A percentile compares a stretch with the other conserved stretches of the same genome.
Conservation (phyloP, 2,797 vertebrate species). For the Gambelia wislizenii region DNA sequence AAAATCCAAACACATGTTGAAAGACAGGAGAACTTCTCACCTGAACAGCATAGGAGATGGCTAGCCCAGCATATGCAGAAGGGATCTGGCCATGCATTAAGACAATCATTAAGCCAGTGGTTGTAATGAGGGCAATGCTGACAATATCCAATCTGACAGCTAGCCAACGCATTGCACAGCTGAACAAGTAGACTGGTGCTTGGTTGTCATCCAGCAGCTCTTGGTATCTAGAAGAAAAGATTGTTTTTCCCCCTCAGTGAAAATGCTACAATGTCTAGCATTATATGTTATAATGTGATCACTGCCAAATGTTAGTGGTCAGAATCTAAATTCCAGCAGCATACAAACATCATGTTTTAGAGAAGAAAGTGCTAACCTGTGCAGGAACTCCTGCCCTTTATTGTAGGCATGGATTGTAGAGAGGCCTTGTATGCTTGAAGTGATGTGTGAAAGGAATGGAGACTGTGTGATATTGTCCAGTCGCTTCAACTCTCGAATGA, state of each 20-base stretch:
- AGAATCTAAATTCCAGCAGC: background rate
- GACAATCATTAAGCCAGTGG: constrained; percentile 91
- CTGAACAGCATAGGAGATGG: constrained; percentile 93
- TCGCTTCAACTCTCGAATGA: constrained; percentile 92
- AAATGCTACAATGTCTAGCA: background rate
- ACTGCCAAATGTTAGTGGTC: constrained; percentile 10
- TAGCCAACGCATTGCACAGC: constrained; percentile 93
- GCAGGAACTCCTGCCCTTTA: constrained; percentile 88
- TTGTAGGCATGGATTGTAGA: constrained; percentile 91
- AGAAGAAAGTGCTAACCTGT: constrained; percentile 78
- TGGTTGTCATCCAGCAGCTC: constrained; percentile 92
- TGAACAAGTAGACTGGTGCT: constrained; percentile 90
- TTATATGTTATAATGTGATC: background rate
- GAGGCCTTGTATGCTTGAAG: constrained; percentile 92
- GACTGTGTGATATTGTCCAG: constrained; percentile 92
- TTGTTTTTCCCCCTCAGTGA: too few species aligned
- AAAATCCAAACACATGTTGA: background rate
- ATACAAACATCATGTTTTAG: background rate
- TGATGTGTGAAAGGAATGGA: constrained; percentile 92
- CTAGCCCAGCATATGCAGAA: constrained; percentile 90
- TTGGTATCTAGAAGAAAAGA: constrained; percentile 84
- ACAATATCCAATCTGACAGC: constrained; percentile 91
- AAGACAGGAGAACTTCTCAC: constrained; percentile 59
- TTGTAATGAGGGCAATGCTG: constrained; percentile 90
- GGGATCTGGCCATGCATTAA: constrained; percentile 91